These are phyloP conservation scores for Diploscapter pachys DNA, from an alignment of 1,140 invertebrate species.

Conservation along the genomic window DNA sequence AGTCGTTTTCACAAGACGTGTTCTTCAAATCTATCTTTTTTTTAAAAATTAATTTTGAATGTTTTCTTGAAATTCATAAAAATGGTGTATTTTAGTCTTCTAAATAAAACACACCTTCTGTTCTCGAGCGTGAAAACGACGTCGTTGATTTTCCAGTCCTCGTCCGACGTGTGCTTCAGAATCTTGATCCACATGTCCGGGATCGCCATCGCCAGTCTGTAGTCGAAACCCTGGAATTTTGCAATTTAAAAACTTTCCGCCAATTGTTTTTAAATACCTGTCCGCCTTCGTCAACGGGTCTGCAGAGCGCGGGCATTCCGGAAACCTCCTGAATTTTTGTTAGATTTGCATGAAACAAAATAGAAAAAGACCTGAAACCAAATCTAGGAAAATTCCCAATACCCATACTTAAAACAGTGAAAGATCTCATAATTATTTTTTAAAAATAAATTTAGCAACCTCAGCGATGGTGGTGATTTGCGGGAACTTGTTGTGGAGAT, in stretches of 20 bases:
- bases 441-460: constrained; percentile 60
- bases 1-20: too few species aligned
- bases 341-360: not conserved
- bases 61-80: too few species aligned
- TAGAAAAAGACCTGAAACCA: too few species aligned
- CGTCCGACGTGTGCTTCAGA: constrained; percentile 72
- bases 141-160: constrained; percentile 88
- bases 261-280: constrained; percentile 50
- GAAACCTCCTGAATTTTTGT: constrained; percentile 77
- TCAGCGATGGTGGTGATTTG: constrained; percentile 90
- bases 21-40: not conserved
- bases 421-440: too few species aligned
- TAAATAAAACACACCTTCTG: constrained; percentile 67
- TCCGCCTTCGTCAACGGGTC: constrained; percentile 86
- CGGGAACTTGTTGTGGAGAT: constrained; percentile 79
- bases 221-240: constrained; percentile 78
- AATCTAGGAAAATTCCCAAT: too few species aligned
- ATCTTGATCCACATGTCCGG: constrained; percentile 95
- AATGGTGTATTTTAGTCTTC: too few species aligned
- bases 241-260: too few species aligned
- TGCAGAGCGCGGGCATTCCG: constrained; percentile 93
- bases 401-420: too few species aligned
- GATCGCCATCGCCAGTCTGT: constrained; percentile 93
- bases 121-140: constrained; percentile 92
- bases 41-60: too few species aligned